These are phyloP conservation scores for Sebastes hopkinsi DNA, from an alignment of 2,797 vertebrate genomes.

Conservation along the genomic window DNA sequence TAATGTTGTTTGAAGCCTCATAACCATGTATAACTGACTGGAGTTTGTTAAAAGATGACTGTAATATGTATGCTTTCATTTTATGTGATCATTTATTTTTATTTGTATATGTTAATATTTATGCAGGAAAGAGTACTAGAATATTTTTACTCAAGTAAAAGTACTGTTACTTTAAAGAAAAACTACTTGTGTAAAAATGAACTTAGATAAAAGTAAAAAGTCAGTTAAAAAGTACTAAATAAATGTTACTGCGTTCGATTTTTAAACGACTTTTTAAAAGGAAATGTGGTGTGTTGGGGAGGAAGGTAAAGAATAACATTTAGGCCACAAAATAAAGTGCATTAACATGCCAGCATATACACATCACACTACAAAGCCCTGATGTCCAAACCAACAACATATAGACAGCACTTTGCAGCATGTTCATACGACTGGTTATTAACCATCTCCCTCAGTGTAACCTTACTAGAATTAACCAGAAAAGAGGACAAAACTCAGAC, in stretches of 20 bases:
- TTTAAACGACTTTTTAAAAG: neutral
- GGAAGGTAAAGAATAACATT: neutral
- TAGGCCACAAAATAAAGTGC: neutral
- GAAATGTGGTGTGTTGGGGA: neutral
- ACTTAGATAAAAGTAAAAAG: too few species aligned
- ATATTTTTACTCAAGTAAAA: too few species aligned
- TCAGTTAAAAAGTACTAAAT: neutral
- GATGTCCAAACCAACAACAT: neutral
- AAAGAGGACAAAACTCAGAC: neutral
- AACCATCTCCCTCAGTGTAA: neutral
- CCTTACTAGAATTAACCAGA: neutral
- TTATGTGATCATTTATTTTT: neutral
- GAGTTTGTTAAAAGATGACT: constrained; percentile 5
- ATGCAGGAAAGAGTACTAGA: neutral
- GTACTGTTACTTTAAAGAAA: too few species aligned
- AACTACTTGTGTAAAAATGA: too few species aligned
- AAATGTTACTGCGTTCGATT: neutral
- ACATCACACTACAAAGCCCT: neutral
- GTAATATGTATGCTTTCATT: constrained; percentile 4
- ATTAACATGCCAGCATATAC: neutral
- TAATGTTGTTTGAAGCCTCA: constrained; percentile 36
- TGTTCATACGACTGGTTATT: neutral
- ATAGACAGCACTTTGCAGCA: neutral
- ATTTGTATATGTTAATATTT: constrained; percentile 1
- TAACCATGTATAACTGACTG: constrained; percentile 6